Base-by-base conservation (phyloP, 2,888 invertebrate species). In the Leistus spinibarbis region DNA sequence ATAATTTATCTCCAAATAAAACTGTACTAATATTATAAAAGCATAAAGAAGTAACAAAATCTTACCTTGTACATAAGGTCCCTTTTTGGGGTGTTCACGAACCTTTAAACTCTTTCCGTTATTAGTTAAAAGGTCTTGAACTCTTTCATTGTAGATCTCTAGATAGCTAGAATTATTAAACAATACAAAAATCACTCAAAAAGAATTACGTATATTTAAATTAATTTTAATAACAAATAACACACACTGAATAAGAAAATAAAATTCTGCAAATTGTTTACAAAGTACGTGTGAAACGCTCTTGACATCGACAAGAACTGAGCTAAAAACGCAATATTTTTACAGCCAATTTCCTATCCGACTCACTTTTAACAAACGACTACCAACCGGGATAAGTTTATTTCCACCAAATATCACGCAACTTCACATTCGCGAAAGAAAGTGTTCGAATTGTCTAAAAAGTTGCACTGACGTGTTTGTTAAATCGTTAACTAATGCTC, bases 51-150 rank as follows among this genome's bases (percentile, higher is more conserved):
- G n/a, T n/a, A 40, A 2, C 24, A 22, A 53, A 10, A 13, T 22
- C 85, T 86, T 84, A 93, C 94, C 93, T 87, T 94, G 92, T 69
- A 95, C 94, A 81, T 93, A 94, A 13, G 94, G 92, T 77, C 94
- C 94, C 78, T 88, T 89, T 76, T 89, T 89, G 0, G 94, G 94
- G 86, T 95, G 94, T 84, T 95, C 94, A 73, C 94, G 86, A 54
- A 95, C 91, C 79, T 91, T 90, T n/a, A 94, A 86, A 3, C 84
- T 71, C 16, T 78, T 79, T 13, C 24, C 64, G 3, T 40, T 40
- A 0, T 76, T 66, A 82, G 79, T 78, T 74, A 94, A 84, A 76
- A 95, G 85, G 84, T 94, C 94, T 79, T 92, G 88, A n/a, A 94
- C 94, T 78, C 91, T 87, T 83, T 90, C 90, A 84, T 90, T 90